These are phyloP conservation scores for Muscicapa adusta DNA, from an alignment of 2,113 vertebrate genomes.

Conservation along the genomic window DNA sequence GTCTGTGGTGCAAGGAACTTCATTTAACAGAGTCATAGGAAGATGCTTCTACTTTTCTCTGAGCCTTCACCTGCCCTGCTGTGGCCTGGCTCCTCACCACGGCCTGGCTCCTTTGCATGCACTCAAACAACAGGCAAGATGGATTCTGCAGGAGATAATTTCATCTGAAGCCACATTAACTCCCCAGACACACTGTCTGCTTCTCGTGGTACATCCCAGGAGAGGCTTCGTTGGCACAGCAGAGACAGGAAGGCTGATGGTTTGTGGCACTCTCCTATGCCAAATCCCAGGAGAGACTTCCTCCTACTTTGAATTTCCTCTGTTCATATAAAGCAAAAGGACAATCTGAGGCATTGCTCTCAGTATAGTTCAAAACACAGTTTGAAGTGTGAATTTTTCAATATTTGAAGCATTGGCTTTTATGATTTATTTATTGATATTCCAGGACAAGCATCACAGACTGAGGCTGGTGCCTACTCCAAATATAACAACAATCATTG, in stretches of 20 bases:
- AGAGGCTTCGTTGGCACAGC: conserved; percentile 28
- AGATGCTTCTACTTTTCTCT: background rate
- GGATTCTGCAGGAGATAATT: conserved; percentile 35
- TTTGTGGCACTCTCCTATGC: conserved; percentile 42
- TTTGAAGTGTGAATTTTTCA: conserved; percentile 66
- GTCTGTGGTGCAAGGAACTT: background rate
- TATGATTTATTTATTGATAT: conserved; percentile 70
- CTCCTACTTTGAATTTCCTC: conserved; percentile 60
- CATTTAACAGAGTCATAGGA: background rate
- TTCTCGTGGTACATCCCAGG: conserved; percentile 30
- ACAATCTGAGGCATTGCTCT: conserved; percentile 54
- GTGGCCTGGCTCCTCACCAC: background rate
- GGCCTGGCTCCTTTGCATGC: background rate
- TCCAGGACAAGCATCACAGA: conserved; percentile 34
- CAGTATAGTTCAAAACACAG: conserved; percentile 59
- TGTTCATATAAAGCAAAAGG: conserved; percentile 53
- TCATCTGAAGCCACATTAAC: conserved; percentile 28
- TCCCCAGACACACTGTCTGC: conserved; percentile 42
- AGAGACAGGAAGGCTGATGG: conserved; percentile 47
- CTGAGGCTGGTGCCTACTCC: conserved; percentile 13
- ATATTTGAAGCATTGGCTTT: conserved; percentile 64
- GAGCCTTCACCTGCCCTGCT: background rate
- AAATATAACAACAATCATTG: background rate
- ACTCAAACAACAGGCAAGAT: background rate
- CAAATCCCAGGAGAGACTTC: conserved; percentile 27